Evolutionary conservation across 2,113 vertebrate species (phyloP).

Genomic region (Xenopus laevis): DNA sequence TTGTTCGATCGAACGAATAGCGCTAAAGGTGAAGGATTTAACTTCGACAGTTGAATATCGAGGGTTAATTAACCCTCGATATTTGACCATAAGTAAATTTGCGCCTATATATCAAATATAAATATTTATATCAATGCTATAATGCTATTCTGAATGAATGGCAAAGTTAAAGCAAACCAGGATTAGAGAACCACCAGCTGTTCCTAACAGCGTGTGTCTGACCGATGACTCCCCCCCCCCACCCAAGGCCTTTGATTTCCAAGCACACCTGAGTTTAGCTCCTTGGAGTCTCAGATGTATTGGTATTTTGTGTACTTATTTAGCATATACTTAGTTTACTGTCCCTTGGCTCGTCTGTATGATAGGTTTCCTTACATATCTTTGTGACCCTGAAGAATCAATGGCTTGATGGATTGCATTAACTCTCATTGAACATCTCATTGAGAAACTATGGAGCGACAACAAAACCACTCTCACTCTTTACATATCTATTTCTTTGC

Average conservation of each 20-base stretch:
- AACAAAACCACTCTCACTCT: constrained; percentile 66
- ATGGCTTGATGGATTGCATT: constrained; percentile 72
- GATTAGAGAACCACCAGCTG: neutral
- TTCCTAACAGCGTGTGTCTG: neutral
- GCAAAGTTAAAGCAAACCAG: too few species aligned
- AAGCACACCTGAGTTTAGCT: neutral
- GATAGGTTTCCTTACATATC: constrained; percentile 56
- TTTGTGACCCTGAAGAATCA: constrained; percentile 62
- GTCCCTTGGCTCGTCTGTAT: constrained; percentile 47
- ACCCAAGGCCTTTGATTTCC: neutral
- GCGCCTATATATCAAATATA: too few species aligned
- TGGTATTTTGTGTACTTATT: constrained; percentile 55
- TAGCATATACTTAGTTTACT: constrained; percentile 50
- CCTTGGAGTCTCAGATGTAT: constrained; percentile 44
- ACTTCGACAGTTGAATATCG: too few species aligned
- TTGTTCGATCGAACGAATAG: too few species aligned
- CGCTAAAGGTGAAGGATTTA: too few species aligned
- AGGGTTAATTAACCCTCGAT: too few species aligned
- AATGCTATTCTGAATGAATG: too few species aligned
- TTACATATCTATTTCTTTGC: constrained; percentile 67
- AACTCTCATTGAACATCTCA: constrained; percentile 65
- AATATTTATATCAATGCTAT: too few species aligned
- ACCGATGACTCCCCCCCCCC: neutral
- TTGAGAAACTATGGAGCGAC: constrained; percentile 63
- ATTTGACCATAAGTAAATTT: too few species aligned